Evolutionary conservation across 2,888 invertebrate genomes (phyloP).

Genomic region (Buathra laborator): DNA sequence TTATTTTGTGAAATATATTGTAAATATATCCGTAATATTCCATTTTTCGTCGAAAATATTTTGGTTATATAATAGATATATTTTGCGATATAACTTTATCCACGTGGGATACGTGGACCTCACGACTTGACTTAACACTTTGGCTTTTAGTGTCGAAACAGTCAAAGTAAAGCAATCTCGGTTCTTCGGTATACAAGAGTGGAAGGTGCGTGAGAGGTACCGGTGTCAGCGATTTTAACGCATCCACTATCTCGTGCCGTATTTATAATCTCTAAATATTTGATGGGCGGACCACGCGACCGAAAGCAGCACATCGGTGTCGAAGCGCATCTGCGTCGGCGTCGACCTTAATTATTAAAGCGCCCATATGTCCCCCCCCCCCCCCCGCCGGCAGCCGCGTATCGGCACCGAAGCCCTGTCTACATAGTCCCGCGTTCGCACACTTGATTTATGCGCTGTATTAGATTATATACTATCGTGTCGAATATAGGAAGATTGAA

Average conservation of each 20-base stretch:
- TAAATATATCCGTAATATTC: no score
- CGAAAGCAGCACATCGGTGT: conserved; percentile 52
- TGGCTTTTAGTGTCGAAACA: neutral
- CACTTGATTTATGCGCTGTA: no score
- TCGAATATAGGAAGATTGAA: no score
- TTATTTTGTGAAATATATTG: no score
- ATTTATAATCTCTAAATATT: conserved; percentile 82
- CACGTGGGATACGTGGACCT: no score
- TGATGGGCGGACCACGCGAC: conserved; percentile 76
- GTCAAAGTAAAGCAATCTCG: conserved; percentile 2
- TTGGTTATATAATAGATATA: no score
- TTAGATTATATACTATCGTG: no score
- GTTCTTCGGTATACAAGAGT: neutral
- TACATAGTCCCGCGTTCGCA: no score
- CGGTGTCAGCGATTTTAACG: conserved; percentile 18
- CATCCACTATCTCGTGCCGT: conserved; percentile 55
- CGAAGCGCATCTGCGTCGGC: conserved; percentile 77
- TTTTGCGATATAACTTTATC: no score
- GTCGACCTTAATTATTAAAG: conserved; percentile 81
- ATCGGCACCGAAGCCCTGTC: no score
- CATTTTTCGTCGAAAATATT: no score
- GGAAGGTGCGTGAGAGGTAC: neutral
- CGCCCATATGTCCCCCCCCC: conserved; percentile 78
- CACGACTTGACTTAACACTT: no score
- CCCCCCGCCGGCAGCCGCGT: conserved; percentile 23